Percentiles rank a stretch among this genome's conserved stretches.
Evolutionary conservation across 1,140 invertebrate species (phyloP).

Genomic region (Neodiprion pinetum): DNA sequence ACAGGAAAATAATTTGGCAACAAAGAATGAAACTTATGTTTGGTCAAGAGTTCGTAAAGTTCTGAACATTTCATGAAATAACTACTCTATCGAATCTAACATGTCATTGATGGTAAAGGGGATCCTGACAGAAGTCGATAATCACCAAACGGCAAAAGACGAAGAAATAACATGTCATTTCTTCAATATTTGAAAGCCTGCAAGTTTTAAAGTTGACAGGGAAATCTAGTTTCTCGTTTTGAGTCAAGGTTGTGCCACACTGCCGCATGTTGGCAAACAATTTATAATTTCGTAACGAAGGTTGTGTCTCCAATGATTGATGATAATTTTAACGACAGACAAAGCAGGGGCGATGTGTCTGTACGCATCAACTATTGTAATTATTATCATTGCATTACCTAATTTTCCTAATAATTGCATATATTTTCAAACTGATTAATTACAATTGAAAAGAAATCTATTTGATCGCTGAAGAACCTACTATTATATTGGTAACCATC

Average conservation of each 20-base stretch:
- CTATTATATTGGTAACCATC: conserved; percentile 11
- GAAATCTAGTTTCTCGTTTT: conserved; percentile 48
- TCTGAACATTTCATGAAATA: too few relatives aligned
- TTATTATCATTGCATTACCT: conserved; percentile 16
- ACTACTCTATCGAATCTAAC: too few relatives aligned
- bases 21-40: too few relatives aligned
- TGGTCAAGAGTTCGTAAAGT: too few relatives aligned
- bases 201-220: background rate
- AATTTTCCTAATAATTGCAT: background rate
- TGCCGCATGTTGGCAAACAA: conserved; percentile 40
- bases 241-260: conserved; percentile 54
- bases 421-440: background rate
- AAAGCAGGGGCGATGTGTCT: background rate
- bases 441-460: conserved; percentile 9
- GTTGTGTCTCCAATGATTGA: conserved; percentile 49
- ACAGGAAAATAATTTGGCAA: too few relatives aligned
- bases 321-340: conserved; percentile 8
- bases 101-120: too few relatives aligned
- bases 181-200: background rate
- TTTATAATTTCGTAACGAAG: conserved; percentile 59
- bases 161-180: background rate
- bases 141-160: too few relatives aligned
- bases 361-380: conserved; percentile 8
- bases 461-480: background rate
- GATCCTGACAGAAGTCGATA: too few relatives aligned